Base-by-base conservation (phyloP, 2,888 invertebrate species). In the Ceratothoa steindachneri region DNA sequence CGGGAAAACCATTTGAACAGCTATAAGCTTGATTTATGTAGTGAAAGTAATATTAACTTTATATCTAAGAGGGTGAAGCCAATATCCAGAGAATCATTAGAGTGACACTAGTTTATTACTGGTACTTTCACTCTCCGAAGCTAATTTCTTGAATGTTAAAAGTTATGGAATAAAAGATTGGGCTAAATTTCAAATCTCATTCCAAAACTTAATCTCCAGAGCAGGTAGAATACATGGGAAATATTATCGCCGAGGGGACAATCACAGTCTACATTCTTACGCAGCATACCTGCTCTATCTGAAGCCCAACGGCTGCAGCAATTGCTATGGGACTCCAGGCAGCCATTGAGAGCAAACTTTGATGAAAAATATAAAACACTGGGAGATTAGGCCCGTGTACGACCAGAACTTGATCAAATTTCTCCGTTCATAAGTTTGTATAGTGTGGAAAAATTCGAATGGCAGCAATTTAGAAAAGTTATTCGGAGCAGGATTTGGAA, bases 301-400 rank as follows among this genome's bases (percentile, higher is more conserved):
- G 12, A n/a, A n/a, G 24, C 60, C n/a, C 22, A n/a, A 60, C 24
- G 27, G n/a, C 12, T 12, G 60, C 60, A 60, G 60, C 60, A 60
- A 60, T 60, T 60, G 60, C 19, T 60, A 60, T 24, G 60, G 24
- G 60, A 24, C 60, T 60, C 60, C n/a, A 60, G 60, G 24, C 60
- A 24, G 22, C 60, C n/a, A 60, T 60, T 60, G 22, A 1, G 22
- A 60, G 24, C 60, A 60, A 60, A 60, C 22, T 60, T 60, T 60
- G 60, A 60, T 60, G 60, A 60, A 60, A 60, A 60, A 60, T 60
- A 60, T 60, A 60, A 60, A 60, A 24, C n/a, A 60, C 60, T 12
- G 27, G 22, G 60, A 60, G 27, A 60, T 60, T 60, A 60, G 22
- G 24, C 60, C 24, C 12, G 27, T 24, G 24, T 60, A 60, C 24